Percentiles rank a stretch among this genome's conserved stretches.
phyloP scores from a whole-genome alignment of 2,888 invertebrate species.

The Cephus runcator region DNA sequence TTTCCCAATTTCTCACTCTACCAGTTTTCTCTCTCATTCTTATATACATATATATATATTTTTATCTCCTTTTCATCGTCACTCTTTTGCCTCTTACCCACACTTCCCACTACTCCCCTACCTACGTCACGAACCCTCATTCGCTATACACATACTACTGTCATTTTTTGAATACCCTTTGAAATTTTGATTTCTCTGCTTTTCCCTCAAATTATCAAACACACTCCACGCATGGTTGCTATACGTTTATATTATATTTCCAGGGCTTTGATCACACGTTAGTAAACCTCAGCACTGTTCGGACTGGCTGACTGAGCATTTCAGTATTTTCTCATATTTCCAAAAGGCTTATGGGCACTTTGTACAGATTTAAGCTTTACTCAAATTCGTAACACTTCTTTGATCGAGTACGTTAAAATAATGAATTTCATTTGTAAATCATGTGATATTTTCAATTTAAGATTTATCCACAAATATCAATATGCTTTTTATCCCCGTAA shows the following conservation, averaged over 20 bases:
- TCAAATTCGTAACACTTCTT: not conserved
- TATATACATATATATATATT: too few relatives aligned
- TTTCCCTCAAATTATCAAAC: not conserved
- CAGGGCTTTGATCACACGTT: not conserved
- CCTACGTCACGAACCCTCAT: not conserved
- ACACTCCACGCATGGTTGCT: not conserved
- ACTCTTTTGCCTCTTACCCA: not conserved
- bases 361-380: not conserved
- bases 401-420: too few relatives aligned
- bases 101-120: not conserved
- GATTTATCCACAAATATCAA: not conserved
- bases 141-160: not conserved
- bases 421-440: too few relatives aligned
- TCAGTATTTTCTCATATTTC: not conserved
- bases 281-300: not conserved
- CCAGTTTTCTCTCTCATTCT: not conserved
- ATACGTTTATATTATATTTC: not conserved
- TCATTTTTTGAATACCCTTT: not conserved
- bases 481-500: not conserved
- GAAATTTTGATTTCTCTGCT: not conserved
- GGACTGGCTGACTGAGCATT: not conserved
- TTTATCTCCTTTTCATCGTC: not conserved
- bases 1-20: not conserved
- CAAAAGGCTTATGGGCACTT: not conserved
- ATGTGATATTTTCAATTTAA: too few relatives aligned